Conservation (phyloP, 2,113 vertebrate species). For the Pandion haliaetus region DNA sequence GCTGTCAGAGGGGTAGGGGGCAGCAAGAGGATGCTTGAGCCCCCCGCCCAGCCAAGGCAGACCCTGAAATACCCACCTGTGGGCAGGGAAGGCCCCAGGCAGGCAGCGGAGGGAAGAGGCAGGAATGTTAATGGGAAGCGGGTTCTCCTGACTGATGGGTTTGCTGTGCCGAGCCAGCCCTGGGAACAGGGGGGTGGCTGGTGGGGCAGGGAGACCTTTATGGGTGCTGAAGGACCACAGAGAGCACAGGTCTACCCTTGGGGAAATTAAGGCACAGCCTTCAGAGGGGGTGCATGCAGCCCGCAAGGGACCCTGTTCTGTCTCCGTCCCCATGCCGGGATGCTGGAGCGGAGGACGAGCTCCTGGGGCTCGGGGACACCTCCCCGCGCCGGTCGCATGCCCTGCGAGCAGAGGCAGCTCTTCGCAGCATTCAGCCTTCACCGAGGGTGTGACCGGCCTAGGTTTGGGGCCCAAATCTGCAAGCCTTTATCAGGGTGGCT, state of each 20-base stretch:
- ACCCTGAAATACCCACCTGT: accelerated
- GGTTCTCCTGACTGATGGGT: neutral
- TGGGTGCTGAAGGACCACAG: neutral
- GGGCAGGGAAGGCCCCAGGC: neutral
- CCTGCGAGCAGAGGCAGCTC: neutral
- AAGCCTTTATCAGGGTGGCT: neutral
- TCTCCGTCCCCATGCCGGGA: neutral
- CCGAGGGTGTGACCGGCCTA: neutral
- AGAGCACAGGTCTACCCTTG: neutral
- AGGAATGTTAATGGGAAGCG: neutral
- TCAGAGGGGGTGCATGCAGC: neutral
- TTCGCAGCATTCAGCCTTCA: neutral
- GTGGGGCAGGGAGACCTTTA: neutral
- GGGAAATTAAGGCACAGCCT: neutral
- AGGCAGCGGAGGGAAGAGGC: neutral
- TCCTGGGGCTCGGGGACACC: accelerated
- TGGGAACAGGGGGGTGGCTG: neutral
- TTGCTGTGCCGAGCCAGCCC: neutral
- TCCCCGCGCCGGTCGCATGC: neutral
- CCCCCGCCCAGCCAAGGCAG: neutral
- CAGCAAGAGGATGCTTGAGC: neutral
- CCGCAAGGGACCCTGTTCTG: neutral
- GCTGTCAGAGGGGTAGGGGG: accelerated
- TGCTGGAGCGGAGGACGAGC: neutral
- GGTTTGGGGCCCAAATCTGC: neutral